These are phyloP conservation scores for Cyanistes caeruleus DNA, from an alignment of 2,113 vertebrate genomes.

Conservation along the genomic window DNA sequence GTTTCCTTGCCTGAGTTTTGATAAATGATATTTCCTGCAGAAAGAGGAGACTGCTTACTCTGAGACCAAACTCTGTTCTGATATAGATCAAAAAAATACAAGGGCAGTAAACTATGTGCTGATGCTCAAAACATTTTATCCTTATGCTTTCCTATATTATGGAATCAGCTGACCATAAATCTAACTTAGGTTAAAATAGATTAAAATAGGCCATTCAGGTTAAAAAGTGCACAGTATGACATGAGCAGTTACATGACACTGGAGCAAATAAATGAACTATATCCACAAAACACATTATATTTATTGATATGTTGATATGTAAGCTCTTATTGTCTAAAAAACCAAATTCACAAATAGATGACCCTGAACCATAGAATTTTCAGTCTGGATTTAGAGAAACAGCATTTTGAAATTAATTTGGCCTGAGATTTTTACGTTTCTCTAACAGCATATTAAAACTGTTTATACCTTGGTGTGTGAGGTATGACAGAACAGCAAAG, in stretches of 20 bases:
- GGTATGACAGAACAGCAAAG: background rate
- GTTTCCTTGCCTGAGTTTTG: background rate
- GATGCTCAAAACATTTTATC: background rate
- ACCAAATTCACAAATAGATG: fast-evolving
- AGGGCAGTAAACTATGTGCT: background rate
- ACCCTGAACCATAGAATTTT: background rate
- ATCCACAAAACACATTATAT: background rate
- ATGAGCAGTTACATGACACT: background rate
- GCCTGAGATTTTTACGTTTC: background rate
- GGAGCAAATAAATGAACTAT: background rate
- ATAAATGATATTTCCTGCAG: background rate
- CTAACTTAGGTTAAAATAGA: background rate
- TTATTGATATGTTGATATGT: background rate
- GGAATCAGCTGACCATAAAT: background rate
- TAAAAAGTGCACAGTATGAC: background rate
- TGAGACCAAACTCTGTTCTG: background rate
- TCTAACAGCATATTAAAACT: background rate
- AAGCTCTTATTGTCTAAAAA: background rate
- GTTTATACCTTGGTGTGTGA: background rate
- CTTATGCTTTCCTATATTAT: background rate
- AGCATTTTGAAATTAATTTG: background rate
- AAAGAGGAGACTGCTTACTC: background rate
- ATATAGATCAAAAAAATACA: background rate
- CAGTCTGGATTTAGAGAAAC: background rate
- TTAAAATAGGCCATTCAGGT: background rate